Percentiles rank a stretch among this genome's conserved stretches.
Conservation (phyloP, 2,888 invertebrate species). For the Zygogramma bicolorata region DNA sequence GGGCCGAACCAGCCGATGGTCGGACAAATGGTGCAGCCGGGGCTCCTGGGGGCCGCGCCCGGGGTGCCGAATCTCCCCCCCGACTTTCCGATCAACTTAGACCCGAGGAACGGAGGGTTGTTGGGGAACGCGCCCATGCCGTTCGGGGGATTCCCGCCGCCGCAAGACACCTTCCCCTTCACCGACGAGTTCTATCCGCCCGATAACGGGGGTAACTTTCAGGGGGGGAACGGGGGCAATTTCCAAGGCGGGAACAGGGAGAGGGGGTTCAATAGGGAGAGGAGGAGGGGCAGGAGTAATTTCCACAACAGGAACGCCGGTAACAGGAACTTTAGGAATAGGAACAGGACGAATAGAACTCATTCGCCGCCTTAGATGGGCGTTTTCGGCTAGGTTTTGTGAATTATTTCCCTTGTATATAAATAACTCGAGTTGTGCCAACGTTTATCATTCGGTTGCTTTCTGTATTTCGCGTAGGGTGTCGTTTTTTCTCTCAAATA, state of each 20-base stretch:
- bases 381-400: neutral
- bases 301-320: constrained; percentile 50
- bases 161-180: constrained; percentile 60
- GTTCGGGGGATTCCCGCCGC: constrained; percentile 54
- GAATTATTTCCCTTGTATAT: constrained; percentile 32
- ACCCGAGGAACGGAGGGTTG: constrained; percentile 62
- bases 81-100: constrained; percentile 64
- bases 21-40: constrained; percentile 67
- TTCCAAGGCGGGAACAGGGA: constrained; percentile 58
- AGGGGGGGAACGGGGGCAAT: constrained; percentile 60
- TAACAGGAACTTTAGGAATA: constrained; percentile 55
- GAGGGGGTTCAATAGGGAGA: constrained; percentile 58
- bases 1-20: constrained; percentile 59
- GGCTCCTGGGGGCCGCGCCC: constrained; percentile 69
- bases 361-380: constrained; percentile 58
- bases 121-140: constrained; percentile 56
- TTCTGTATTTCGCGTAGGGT: constrained; percentile 29
- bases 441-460: constrained; percentile 18
- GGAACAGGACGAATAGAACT: constrained; percentile 58
- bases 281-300: constrained; percentile 49
- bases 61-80: constrained; percentile 63
- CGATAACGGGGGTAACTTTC: constrained; percentile 50
- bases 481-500: constrained; percentile 3
- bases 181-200: constrained; percentile 68
- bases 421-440: constrained; percentile 33